Evolutionary conservation across 2,113 vertebrate species (phyloP), one percentile per base, ranked within the genome.

Genomic region (Erythrocercus mccallii): DNA sequence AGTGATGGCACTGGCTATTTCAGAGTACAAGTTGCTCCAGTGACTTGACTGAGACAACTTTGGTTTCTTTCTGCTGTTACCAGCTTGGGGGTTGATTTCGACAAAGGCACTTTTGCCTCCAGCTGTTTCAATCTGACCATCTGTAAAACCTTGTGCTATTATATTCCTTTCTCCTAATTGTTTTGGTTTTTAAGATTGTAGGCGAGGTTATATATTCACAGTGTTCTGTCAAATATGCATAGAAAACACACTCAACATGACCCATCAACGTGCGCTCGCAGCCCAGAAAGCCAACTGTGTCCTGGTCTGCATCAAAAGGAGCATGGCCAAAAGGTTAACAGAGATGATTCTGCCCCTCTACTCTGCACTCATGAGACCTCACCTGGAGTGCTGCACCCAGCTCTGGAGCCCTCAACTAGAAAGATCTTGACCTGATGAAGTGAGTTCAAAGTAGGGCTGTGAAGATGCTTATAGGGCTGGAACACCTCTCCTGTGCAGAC

Each of bases 261-360:
- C 19, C n/a, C 61, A 38, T 2, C 28, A 30, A 20, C 13, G n/a
- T 47, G 23, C 2, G 2, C 24, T 40, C 0, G 0, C 28, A n/a
- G 47, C 19, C 38, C n/a, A 61, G 40, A 45, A 53, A n/a, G 38
- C 22, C 18, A 45, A 0, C 19, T 12, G 8, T 23, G 12, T 53
- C 38, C 47, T 87, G 28, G 8, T 28, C 47, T 70, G 15, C 28
- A 38, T 53, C 47, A 38, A 38, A 61, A 77, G 33, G 19, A 60
- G 3, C 16, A 9, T 37, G 45, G 53, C 45, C 64, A 53, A 23
- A 69, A 38, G 23, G 28, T 60, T 54, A 45, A 16, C 33, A 69
- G 27, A 23, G 45, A 7, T 60, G 45, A 18, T 28, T 69, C 38
- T 45, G 12, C n/a, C 15, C 19, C 45, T 51, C 33, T 51, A 2